Base-by-base conservation (phyloP, 2,113 vertebrate species). In the Osmerus eperlanus region DNA sequence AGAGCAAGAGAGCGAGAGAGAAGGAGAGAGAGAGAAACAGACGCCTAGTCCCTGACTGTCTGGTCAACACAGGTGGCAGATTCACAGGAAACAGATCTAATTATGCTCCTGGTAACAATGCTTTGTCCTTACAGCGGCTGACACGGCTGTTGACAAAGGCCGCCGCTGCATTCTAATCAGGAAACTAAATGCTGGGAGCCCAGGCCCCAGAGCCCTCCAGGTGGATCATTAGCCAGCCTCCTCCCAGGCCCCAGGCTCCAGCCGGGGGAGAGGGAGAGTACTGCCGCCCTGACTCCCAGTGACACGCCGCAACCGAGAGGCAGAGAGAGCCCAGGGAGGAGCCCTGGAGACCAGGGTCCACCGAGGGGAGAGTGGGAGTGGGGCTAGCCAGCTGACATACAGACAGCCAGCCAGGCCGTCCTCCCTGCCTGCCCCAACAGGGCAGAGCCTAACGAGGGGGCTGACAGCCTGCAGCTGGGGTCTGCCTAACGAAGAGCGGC, bases 401-500 rank as follows among this genome's bases (percentile, higher is more conserved):
- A 94, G 94, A 94, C 94, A 94, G 94, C 86, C 88, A 80, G 82
- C 86, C 88, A 80, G 82, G 79, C 78, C 74, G 83, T 84, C 29
- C 53, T 60, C 32, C 81, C 83, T 80, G 85, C 81, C 76, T 67
- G 73, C 85, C 88, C 87, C 86, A 86, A 81, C 79, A 81, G 81
- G 85, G 74, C 83, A 52, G 73, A 92, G 94, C 94, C 94, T 97
- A 97, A 98, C 96, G 95, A 96, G 93, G 86, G 93, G 90, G 81
- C 94, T 98, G 96, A 97, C 96, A 97, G 94, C 91, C 93, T 88
- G 91, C 96, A 97, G 94, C 96, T 98, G 95, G 94, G 92, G 86
- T 92, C 93, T 92, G 90, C 93, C 91, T 96, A 93, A 95, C 94
- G 90, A 93, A 94, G 94, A 47, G 94, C 86, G 89, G 91, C 91